Evolutionary conservation across 2,113 vertebrate genomes (phyloP).

Genomic region (Phyllostomus discolor): DNA sequence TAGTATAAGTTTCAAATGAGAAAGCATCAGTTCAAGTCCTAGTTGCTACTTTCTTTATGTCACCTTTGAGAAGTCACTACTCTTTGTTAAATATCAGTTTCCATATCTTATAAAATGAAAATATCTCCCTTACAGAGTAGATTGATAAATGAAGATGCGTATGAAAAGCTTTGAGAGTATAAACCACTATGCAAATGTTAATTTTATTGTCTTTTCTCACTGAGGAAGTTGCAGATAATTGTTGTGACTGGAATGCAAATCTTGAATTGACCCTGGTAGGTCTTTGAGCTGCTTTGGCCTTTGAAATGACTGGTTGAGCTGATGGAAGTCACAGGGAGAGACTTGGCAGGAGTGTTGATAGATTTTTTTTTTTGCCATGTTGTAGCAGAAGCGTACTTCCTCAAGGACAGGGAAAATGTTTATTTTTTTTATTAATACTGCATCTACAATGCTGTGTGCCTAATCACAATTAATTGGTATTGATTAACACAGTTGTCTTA

Average conservation of each 20-base stretch:
- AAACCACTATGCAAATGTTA: conserved; percentile 28
- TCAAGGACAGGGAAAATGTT: conserved; percentile 44
- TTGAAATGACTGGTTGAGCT: conserved; percentile 42
- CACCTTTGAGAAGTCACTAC: neutral
- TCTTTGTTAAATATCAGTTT: conserved; percentile 32
- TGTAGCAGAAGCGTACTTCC: conserved; percentile 43
- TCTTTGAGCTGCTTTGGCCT: conserved; percentile 44
- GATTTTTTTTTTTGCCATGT: conserved; percentile 41
- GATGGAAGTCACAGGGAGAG: conserved; percentile 36
- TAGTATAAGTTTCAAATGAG: neutral
- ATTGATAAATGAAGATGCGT: conserved; percentile 33
- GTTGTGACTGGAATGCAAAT: conserved; percentile 43
- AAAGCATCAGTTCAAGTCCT: conserved; percentile 4
- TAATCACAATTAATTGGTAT: conserved; percentile 52
- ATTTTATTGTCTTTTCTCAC: conserved; percentile 42
- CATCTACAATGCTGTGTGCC: conserved; percentile 19
- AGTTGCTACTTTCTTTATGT: conserved; percentile 8
- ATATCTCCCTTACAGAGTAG: neutral
- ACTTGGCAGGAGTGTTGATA: conserved; percentile 30
- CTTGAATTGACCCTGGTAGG: conserved; percentile 33
- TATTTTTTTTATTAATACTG: conserved; percentile 13
- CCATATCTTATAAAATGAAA: conserved; percentile 28
- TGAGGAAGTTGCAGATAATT: conserved; percentile 50
- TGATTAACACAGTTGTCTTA: conserved; percentile 4
- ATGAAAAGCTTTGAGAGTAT: neutral